Percentiles rank a stretch among this genome's conserved stretches.
Evolutionary conservation across 92 coral and sea anemone species (phyloP).

Genomic region (Pocillopora meandrina): DNA sequence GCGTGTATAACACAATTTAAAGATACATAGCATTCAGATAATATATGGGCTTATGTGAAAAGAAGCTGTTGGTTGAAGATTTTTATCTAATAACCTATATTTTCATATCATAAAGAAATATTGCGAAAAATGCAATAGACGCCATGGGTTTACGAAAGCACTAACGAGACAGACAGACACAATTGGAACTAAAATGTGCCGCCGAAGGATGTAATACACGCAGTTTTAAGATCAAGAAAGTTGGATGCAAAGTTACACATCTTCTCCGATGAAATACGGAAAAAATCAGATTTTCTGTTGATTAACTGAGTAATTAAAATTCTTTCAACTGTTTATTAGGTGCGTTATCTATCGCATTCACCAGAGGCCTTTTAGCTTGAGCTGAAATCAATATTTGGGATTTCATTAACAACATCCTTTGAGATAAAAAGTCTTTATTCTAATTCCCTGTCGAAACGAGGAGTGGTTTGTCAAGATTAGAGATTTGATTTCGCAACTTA

Average conservation of each 20-base stretch:
- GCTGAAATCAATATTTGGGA: conserved; percentile 41
- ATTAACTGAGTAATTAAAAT: conserved; percentile 32
- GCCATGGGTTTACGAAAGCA: not conserved
- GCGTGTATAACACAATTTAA: not conserved
- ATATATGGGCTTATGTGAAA: not conserved
- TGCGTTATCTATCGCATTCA: conserved; percentile 20
- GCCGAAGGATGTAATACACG: not conserved
- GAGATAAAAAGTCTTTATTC: conserved; percentile 17
- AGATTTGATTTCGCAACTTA: conserved; percentile 18
- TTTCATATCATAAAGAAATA: conserved; percentile 3
- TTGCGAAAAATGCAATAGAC: conserved; percentile 1
- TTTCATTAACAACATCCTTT: conserved; percentile 31
- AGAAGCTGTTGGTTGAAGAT: conserved; percentile 19
- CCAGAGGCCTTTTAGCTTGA: conserved; percentile 34
- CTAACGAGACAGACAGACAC: not conserved
- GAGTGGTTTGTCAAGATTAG: conserved; percentile 40
- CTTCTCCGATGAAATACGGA: not conserved
- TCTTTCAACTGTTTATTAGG: conserved; percentile 11
- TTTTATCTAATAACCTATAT: conserved; percentile 17
- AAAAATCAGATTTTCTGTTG: conserved; percentile 22
- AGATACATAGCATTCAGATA: not conserved
- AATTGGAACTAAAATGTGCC: not conserved
- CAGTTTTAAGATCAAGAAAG: not conserved
- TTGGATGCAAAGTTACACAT: not conserved
- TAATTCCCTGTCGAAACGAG: conserved; percentile 4